These are phyloP conservation scores for Ichneumoninae sp. DNA, from an alignment of 2,888 invertebrate genomes.

Conservation along the genomic window DNA sequence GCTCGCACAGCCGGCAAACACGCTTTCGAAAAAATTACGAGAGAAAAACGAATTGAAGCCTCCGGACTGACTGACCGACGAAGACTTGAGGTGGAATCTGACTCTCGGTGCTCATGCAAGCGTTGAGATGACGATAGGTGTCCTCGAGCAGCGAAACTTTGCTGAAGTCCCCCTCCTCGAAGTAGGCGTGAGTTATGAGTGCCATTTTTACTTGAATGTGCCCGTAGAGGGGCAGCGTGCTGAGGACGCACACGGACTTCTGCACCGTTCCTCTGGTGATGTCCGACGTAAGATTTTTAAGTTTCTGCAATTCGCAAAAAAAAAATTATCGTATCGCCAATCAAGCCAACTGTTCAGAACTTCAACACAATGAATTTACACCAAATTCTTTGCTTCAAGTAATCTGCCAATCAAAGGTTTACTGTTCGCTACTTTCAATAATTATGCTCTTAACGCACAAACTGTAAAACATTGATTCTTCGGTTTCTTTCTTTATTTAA, in stretches of 20 bases:
- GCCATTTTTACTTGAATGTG: slow-evolving; percentile 97
- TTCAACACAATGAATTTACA: neutral
- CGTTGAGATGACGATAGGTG: slow-evolving; percentile 96
- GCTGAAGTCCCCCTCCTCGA: slow-evolving; percentile 97
- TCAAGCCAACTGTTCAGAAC: neutral
- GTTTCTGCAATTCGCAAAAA: slow-evolving; percentile 87
- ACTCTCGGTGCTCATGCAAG: slow-evolving; percentile 88
- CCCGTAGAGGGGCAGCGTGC: slow-evolving; percentile 95
- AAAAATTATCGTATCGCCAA: too few relatives aligned
- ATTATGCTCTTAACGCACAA: too few relatives aligned
- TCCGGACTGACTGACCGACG: slow-evolving; percentile 86
- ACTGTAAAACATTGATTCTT: too few relatives aligned
- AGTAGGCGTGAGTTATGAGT: slow-evolving; percentile 98
- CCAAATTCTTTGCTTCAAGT: too few relatives aligned
- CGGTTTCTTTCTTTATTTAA: too few relatives aligned
- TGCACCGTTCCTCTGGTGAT: slow-evolving; percentile 99
- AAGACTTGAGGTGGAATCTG: slow-evolving; percentile 88
- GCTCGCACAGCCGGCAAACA: neutral
- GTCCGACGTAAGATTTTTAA: slow-evolving; percentile 96
- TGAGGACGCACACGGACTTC: slow-evolving; percentile 98
- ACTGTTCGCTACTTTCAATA: too few relatives aligned
- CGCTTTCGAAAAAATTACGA: too few relatives aligned
- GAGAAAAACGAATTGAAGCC: neutral
- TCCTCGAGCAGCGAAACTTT: slow-evolving; percentile 95
- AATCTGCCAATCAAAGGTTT: too few relatives aligned